Percentiles rank a stretch among this genome's conserved stretches.
Evolutionary conservation across 2,113 vertebrate species (phyloP).

Genomic region (Gymnogyps californianus): DNA sequence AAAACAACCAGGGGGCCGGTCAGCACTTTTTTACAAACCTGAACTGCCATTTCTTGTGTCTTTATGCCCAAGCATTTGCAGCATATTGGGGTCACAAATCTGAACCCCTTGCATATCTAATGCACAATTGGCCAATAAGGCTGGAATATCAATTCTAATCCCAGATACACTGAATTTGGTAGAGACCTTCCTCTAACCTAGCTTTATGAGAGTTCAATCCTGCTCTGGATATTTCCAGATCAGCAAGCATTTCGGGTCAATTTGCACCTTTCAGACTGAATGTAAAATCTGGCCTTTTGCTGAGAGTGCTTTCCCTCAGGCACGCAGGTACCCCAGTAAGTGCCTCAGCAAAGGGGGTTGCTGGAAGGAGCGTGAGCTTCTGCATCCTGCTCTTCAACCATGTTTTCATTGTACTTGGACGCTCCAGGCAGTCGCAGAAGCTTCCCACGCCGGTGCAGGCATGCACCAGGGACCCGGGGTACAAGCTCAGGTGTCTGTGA

Average conservation of each 20-base stretch:
- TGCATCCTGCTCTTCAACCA: background rate
- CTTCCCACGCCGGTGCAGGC: background rate
- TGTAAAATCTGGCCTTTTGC: background rate
- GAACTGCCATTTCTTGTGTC: background rate
- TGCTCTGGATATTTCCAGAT: background rate
- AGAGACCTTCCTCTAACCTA: background rate
- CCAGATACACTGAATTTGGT: background rate
- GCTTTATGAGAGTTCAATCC: background rate
- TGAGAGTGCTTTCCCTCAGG: rapidly evolving
- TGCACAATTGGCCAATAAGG: background rate
- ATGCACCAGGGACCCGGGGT: rapidly evolving
- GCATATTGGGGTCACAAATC: background rate
- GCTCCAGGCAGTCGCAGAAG: background rate
- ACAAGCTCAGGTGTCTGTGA: background rate
- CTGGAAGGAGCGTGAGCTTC: background rate
- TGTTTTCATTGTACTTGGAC: background rate
- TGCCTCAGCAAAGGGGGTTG: background rate
- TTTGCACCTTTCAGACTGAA: background rate
- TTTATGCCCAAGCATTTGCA: background rate
- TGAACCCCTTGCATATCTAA: background rate
- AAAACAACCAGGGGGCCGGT: background rate
- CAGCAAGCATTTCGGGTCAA: background rate
- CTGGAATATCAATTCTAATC: background rate
- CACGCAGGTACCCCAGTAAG: background rate
- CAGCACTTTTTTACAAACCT: background rate